phyloP scores from a whole-genome alignment of 2,797 vertebrate genomes.

The Manis crassicaudata region DNA sequence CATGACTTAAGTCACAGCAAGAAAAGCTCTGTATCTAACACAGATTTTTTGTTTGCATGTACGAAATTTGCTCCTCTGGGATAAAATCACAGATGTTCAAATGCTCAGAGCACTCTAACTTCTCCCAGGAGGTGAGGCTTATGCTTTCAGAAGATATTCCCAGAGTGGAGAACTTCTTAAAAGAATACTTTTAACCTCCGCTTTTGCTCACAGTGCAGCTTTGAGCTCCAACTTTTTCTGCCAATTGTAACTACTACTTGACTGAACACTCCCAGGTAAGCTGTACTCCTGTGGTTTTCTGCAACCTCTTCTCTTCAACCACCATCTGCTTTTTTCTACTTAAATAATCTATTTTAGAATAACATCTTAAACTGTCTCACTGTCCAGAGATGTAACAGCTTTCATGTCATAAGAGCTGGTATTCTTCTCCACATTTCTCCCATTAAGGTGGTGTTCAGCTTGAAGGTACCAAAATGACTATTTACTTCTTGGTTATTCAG shows the following conservation, averaged over 20 bases:
- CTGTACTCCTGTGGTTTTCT: not conserved
- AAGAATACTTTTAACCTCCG: not conserved
- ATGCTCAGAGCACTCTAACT: not conserved
- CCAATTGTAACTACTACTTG: not conserved
- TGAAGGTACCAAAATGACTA: not conserved
- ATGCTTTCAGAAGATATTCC: not conserved
- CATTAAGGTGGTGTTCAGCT: not conserved
- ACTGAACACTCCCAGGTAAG: not conserved
- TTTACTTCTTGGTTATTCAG: not conserved
- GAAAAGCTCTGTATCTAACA: not conserved
- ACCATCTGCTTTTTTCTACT: slow-evolving; percentile 22
- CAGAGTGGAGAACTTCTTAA: not conserved
- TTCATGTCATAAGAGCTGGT: not conserved
- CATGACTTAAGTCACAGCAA: not conserved
- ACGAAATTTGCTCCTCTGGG: slow-evolving; percentile 11
- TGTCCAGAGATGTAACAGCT: not conserved
- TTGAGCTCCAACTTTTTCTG: not conserved
- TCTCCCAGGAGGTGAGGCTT: not conserved
- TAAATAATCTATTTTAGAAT: slow-evolving; percentile 1
- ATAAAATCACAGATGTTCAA: not conserved
- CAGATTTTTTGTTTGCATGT: not conserved
- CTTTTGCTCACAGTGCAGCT: not conserved
- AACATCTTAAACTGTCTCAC: not conserved
- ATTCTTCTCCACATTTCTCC: not conserved
- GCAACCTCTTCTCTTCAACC: not conserved